Percentiles rank a stretch among this genome's conserved stretches.
These are phyloP conservation scores for Diplazon laetatorius DNA, from an alignment of 2,888 invertebrate species.

Conservation along the genomic window DNA sequence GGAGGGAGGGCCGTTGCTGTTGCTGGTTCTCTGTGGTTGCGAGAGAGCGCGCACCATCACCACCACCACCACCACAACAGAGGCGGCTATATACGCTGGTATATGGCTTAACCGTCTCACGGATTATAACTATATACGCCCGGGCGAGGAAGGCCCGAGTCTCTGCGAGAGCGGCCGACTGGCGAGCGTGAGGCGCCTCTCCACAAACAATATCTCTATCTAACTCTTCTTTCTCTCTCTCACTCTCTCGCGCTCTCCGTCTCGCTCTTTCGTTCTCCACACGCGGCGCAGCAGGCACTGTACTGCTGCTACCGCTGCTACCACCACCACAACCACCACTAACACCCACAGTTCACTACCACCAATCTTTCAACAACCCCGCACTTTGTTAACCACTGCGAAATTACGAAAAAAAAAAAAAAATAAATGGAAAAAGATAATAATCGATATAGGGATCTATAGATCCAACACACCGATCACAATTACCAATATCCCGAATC, in stretches of 20 bases:
- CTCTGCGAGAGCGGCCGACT: conserved; percentile 1
- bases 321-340: conserved; percentile 22
- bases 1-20: no score
- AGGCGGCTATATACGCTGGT: conserved; percentile 7
- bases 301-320: no score
- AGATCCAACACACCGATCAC: conserved; percentile 8
- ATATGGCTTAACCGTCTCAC: neutral
- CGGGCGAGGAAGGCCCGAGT: conserved; percentile 40
- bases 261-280: conserved; percentile 4
- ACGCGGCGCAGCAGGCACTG: conserved; percentile 37
- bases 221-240: neutral
- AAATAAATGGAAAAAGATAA: no score
- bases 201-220: conserved; percentile 41
- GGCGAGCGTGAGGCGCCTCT: conserved; percentile 54
- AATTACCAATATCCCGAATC: no score
- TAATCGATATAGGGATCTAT: conserved; percentile 24
- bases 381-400: conserved; percentile 37
- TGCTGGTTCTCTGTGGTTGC: neutral
- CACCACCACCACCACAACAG: conserved; percentile 27
- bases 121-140: conserved; percentile 14
- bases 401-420: no score
- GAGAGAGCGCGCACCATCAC: conserved; percentile 36
- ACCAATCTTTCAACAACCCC: conserved; percentile 24
- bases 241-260: conserved; percentile 1
- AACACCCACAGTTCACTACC: conserved; percentile 1